Evolutionary conservation across 64 coral and sea anemone genomes (phyloP).

Genomic region (Montipora foliosa): DNA sequence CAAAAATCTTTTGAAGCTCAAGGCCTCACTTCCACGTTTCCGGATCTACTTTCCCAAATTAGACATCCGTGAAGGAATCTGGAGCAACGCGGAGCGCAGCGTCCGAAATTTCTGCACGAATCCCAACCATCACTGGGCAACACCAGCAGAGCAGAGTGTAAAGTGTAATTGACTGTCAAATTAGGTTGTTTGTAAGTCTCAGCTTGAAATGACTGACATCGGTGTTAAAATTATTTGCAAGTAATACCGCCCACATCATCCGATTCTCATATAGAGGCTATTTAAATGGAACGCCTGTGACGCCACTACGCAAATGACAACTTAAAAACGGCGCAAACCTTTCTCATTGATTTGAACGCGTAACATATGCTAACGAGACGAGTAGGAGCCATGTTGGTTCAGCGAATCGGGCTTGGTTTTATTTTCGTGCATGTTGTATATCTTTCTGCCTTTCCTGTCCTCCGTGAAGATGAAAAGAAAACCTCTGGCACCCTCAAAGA

Average conservation of each 20-base stretch:
- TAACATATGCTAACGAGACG: constrained; percentile 68
- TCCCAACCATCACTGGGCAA: constrained; percentile 23
- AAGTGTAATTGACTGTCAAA: constrained; percentile 88
- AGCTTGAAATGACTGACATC: constrained; percentile 86
- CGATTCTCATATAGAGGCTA: constrained; percentile 54
- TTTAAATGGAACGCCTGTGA: constrained; percentile 64
- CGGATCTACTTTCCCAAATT: constrained; percentile 13
- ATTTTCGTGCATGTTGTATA: constrained; percentile 81
- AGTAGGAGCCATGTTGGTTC: constrained; percentile 81
- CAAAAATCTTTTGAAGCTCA: constrained; percentile 56
- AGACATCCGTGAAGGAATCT: constrained; percentile 19
- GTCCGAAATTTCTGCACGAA: constrained; percentile 10
- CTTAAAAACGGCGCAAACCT: constrained; percentile 54
- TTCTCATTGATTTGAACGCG: constrained; percentile 52
- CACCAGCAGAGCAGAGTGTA: constrained; percentile 67
- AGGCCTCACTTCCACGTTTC: neutral
- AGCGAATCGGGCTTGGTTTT: constrained; percentile 74
- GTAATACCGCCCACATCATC: constrained; percentile 89
- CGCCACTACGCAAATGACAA: constrained; percentile 49
- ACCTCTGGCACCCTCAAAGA: constrained; percentile 27
- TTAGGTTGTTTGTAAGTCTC: constrained; percentile 79
- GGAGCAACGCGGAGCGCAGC: neutral
- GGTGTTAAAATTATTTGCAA: constrained; percentile 88
- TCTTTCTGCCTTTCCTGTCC: constrained; percentile 78
- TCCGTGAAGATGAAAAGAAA: constrained; percentile 71